Evolutionary conservation across 2,888 invertebrate species (phyloP).

Genomic region (Epinotia bilunana): DNA sequence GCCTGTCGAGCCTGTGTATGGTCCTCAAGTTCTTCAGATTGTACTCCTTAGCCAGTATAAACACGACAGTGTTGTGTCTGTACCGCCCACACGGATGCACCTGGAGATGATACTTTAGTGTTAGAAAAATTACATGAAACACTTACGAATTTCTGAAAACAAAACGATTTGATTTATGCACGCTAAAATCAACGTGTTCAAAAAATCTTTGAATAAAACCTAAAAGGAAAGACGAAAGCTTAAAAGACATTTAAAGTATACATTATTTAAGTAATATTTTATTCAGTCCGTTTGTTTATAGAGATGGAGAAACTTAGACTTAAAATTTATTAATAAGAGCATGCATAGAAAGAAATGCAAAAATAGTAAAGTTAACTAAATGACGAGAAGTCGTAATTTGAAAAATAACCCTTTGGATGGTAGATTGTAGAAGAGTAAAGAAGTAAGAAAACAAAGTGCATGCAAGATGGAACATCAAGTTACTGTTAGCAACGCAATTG

Average conservation of each 20-base stretch:
- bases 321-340: constrained; percentile 12
- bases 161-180: background rate
- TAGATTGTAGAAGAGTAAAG: constrained; percentile 5
- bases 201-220: background rate
- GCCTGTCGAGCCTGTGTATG: constrained; percentile 97
- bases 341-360: background rate
- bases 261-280: background rate
- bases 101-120: constrained; percentile 74
- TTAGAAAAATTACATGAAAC: background rate
- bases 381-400: background rate
- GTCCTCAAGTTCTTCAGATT: constrained; percentile 96
- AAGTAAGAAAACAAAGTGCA: constrained; percentile 23
- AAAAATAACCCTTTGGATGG: constrained; percentile 5
- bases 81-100: constrained; percentile 99
- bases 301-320: background rate
- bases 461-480: constrained; percentile 24
- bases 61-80: constrained; percentile 98
- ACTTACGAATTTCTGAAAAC: background rate
- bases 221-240: background rate
- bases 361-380: background rate
- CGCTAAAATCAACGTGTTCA: background rate
- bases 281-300: background rate
- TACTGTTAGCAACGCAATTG: constrained; percentile 18
- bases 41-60: constrained; percentile 98
- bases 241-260: background rate